phyloP scores from a whole-genome alignment of 1,140 invertebrate species.

The Eufriesea mexicana region DNA sequence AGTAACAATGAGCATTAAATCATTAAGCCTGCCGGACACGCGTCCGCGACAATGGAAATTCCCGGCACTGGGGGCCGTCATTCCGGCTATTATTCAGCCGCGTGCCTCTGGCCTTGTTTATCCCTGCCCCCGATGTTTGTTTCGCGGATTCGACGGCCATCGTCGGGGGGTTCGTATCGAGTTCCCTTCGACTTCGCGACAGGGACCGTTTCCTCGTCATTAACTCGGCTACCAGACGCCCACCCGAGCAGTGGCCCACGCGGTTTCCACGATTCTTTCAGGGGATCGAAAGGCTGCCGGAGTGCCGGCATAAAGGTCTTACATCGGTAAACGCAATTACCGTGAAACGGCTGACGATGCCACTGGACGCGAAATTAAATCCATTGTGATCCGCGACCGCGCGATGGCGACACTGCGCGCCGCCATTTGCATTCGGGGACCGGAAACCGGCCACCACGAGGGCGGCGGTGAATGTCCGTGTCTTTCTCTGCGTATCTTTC shows the following conservation, averaged over 20 bases:
- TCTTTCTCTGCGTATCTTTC: too few relatives aligned
- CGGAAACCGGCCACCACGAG: neutral
- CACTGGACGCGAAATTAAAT: slow-evolving; percentile 62
- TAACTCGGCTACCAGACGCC: slow-evolving; percentile 49
- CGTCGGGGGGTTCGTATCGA: slow-evolving; percentile 26
- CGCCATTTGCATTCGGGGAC: slow-evolving; percentile 44
- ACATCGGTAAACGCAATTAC: slow-evolving; percentile 57
- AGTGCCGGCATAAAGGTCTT: neutral
- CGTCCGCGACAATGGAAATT: slow-evolving; percentile 64
- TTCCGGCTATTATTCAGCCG: slow-evolving; percentile 58
- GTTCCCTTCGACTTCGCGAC: slow-evolving; percentile 25
- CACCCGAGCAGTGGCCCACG: slow-evolving; percentile 48
- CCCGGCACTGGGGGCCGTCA: slow-evolving; percentile 41
- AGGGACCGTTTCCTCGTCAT: slow-evolving; percentile 56
- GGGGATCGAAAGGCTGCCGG: slow-evolving; percentile 8
- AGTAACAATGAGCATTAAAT: slow-evolving; percentile 69
- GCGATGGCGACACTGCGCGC: too few relatives aligned
- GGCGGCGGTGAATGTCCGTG: neutral
- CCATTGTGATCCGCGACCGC: slow-evolving; percentile 47
- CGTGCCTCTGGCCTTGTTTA: slow-evolving; percentile 38
- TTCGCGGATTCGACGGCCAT: slow-evolving; percentile 21
- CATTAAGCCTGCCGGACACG: slow-evolving; percentile 63
- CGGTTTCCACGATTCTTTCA: slow-evolving; percentile 34
- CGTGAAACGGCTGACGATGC: slow-evolving; percentile 47
- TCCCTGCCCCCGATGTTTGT: slow-evolving; percentile 41